phyloP scores from a whole-genome alignment of 1,140 invertebrate species.

The Neodiprion virginianus region DNA sequence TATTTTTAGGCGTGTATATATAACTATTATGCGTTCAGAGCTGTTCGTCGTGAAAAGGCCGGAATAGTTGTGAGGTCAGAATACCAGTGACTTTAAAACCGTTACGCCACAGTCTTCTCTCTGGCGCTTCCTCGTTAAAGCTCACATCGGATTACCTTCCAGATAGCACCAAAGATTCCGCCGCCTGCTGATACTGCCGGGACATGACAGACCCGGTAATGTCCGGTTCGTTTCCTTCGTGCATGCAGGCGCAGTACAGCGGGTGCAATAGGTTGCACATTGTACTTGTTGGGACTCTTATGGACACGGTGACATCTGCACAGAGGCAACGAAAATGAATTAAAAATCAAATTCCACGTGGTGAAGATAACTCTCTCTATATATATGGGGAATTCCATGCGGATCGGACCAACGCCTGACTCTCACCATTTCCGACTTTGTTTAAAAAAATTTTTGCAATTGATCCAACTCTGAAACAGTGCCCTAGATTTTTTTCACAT shows the following conservation, averaged over 20 bases:
- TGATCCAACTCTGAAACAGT: no score
- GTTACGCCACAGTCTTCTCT: neutral
- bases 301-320: constrained; percentile 73
- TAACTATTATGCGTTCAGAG: no score
- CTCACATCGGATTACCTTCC: constrained; percentile 41
- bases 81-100: constrained; percentile 24
- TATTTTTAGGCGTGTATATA: no score
- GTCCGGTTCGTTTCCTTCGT: constrained; percentile 65
- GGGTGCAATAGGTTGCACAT: constrained; percentile 75
- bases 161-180: constrained; percentile 65
- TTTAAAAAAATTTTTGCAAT: no score
- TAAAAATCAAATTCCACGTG: constrained; percentile 11
- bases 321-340: constrained; percentile 20
- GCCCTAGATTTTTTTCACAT: no score
- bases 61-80: constrained; percentile 43
- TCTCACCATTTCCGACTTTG: no score
- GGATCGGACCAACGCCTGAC: no score
- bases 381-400: no score
- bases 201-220: constrained; percentile 65
- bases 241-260: constrained; percentile 77
- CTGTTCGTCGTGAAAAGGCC: no score
- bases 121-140: constrained; percentile 5
- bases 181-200: constrained; percentile 69
- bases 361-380: neutral
- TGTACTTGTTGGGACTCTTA: constrained; percentile 68